Evolutionary conservation across 2,113 vertebrate genomes (phyloP).

Genomic region (Pterocles gutturalis): DNA sequence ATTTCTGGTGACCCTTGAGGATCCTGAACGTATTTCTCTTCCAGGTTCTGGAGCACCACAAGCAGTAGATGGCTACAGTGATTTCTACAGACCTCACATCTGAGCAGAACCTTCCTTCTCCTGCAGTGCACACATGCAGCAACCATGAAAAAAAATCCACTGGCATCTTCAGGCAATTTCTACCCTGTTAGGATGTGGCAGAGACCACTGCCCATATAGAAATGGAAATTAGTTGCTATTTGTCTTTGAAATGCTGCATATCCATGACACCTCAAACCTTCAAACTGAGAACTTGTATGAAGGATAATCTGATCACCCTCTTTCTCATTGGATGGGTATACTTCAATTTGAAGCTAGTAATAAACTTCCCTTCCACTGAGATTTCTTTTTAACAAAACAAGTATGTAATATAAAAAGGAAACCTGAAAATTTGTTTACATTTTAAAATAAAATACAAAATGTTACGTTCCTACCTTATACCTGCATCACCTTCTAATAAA

Average conservation of each 20-base stretch:
- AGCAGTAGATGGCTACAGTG: not conserved
- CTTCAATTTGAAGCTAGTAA: not conserved
- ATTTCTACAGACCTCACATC: not conserved
- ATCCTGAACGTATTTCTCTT: not conserved
- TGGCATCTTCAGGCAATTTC: not conserved
- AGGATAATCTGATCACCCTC: not conserved
- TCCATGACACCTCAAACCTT: not conserved
- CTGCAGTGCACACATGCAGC: not conserved
- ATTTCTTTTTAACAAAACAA: not conserved
- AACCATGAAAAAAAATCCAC: not conserved
- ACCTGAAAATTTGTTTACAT: not conserved
- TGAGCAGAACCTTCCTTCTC: not conserved
- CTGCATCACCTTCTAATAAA: constrained; percentile 32
- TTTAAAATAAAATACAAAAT: not conserved
- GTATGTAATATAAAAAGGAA: not conserved
- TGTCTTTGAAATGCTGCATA: not conserved
- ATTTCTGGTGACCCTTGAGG: not conserved
- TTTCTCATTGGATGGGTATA: not conserved
- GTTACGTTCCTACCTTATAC: not conserved
- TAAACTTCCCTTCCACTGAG: not conserved
- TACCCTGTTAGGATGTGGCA: not conserved
- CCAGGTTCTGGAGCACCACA: not conserved
- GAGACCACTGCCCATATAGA: not conserved
- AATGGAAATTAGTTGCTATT: not conserved
- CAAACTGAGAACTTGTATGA: not conserved